Conservation (phyloP, 1,140 invertebrate genomes). For the Pseudomyrmex pallidus region DNA sequence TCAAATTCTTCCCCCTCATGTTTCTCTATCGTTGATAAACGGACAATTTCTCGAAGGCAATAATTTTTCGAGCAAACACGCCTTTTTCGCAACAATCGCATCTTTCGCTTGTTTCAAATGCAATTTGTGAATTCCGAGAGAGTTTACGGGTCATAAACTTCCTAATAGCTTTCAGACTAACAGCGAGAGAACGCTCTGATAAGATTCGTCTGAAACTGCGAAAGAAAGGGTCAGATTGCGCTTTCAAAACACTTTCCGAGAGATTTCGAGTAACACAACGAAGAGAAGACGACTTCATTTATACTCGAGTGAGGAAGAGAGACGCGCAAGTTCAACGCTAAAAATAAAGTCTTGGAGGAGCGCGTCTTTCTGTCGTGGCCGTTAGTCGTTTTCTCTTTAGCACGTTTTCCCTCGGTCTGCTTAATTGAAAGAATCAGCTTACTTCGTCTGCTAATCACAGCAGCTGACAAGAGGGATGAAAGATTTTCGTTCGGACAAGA, state of each 20-base stretch:
- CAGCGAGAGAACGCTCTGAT: constrained; percentile 2
- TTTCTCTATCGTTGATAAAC: too few relatives aligned
- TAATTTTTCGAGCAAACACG: too few relatives aligned
- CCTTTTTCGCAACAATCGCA: too few relatives aligned
- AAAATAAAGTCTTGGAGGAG: constrained; percentile 38
- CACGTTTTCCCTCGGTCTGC: not conserved
- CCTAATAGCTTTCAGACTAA: constrained; percentile 52
- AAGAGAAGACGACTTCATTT: constrained; percentile 28
- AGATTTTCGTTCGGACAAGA: constrained; percentile 15
- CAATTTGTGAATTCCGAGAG: not conserved
- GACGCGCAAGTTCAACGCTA: not conserved
- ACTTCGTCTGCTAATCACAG: not conserved
- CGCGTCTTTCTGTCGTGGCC: not conserved
- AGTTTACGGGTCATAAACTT: constrained; percentile 49
- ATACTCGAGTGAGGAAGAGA: not conserved
- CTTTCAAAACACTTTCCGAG: constrained; percentile 12
- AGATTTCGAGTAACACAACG: constrained; percentile 23
- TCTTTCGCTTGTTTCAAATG: not conserved
- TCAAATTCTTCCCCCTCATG: too few relatives aligned
- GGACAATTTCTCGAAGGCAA: too few relatives aligned
- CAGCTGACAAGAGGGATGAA: constrained; percentile 4
- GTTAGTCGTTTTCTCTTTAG: constrained; percentile 12
- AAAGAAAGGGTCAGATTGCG: not conserved
- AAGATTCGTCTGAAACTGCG: not conserved
- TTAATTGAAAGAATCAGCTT: constrained; percentile 42